Evolutionary conservation across 2,797 vertebrate genomes (phyloP), one percentile per base, ranked within the genome.

Genomic region (Tamandua tetradactyla): DNA sequence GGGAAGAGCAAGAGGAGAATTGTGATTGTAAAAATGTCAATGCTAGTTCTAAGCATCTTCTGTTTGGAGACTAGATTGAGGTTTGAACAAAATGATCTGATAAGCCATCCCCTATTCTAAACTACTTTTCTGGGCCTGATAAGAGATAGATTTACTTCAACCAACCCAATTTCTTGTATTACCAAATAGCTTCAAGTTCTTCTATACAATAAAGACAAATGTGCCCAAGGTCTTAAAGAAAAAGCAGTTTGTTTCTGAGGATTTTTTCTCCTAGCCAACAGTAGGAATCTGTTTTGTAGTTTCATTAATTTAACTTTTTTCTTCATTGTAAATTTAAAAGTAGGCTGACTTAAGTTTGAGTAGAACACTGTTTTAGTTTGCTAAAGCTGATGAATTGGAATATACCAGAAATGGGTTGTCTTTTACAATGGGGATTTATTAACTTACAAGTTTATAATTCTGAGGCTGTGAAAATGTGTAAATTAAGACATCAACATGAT

Each of bases 301-400:
- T 92, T 87, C 25, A 62, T 37, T 94, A 55, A 37, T 88, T 92
- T 93, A 80, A 57, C 64, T 91, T 55, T 68, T 76, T 66, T 74
- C 17, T 37, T 10, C 15, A 52, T 86, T 89, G 40, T 83, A 93
- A 69, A 66, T 57, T 87, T 93, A 76, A 40, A 64, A 59, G 27
- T 14, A 72, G 20, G 27, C 44, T 72, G 71, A 78, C 37, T 71
- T 62, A 66, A 72, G 10, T 87, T 87, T 83, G 32, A 91, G 35
- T 84, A 80, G 52, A 55, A 11, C 44, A 47, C 11, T 47, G 44
- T 47, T 47, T 47, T 47, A 47, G 44, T 47, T 47, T 47, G 44
- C 44, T 47, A 47, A 47, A 47, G 44, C 44, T 47, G 44, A 47
- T 11, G 11, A 47, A 47, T 7, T 47, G 5, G 7, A 47, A 47